phyloP scores from a whole-genome alignment of 2,888 invertebrate genomes.

The Perizoma affinitatum region DNA sequence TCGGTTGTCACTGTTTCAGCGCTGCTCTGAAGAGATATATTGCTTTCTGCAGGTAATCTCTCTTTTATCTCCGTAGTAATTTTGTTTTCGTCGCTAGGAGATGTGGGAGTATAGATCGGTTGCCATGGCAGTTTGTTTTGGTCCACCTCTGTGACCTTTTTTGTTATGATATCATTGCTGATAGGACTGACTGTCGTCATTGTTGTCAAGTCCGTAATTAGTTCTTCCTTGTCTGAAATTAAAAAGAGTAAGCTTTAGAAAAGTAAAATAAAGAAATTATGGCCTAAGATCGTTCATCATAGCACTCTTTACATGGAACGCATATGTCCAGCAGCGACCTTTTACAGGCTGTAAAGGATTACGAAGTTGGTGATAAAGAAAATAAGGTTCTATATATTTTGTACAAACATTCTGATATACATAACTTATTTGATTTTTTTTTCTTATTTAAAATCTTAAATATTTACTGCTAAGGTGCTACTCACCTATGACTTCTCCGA shows the following conservation, averaged over 20 bases:
- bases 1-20: constrained; percentile 52
- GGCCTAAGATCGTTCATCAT: too few relatives aligned
- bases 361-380: too few relatives aligned
- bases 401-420: too few relatives aligned
- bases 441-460: background rate
- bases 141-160: constrained; percentile 60
- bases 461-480: constrained; percentile 3
- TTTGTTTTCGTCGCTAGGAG: constrained; percentile 42
- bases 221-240: constrained; percentile 68
- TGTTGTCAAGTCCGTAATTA: constrained; percentile 49
- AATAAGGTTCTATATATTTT: too few relatives aligned
- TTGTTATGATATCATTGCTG: constrained; percentile 61
- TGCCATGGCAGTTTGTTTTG: constrained; percentile 66
- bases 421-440: too few relatives aligned
- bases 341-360: too few relatives aligned
- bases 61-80: constrained; percentile 61
- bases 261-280: too few relatives aligned
- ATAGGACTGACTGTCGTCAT: constrained; percentile 50
- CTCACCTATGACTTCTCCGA: constrained; percentile 70
- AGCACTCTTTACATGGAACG: too few relatives aligned
- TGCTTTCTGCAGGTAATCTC: constrained; percentile 65
- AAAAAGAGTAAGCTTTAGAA: background rate
- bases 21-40: constrained; percentile 62
- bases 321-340: too few relatives aligned
- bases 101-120: constrained; percentile 49